A percentile compares a stretch with the other conserved stretches of the same genome.
Evolutionary conservation across 92 coral and sea anemone genomes (phyloP).

Genomic region (Muricea muricata): DNA sequence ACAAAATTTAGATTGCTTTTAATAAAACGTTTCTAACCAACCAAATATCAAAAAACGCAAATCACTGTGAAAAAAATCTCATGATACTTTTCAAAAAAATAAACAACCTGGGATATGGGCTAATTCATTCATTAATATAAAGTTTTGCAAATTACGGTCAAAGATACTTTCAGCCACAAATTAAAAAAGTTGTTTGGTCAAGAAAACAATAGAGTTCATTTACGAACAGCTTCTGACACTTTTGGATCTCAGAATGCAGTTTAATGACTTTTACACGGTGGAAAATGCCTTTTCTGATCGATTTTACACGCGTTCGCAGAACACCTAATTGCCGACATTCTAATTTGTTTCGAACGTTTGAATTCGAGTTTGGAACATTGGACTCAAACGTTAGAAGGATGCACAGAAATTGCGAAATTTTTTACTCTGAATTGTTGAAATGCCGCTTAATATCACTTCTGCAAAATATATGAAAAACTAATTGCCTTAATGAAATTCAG

Average conservation of each 20-base stretch:
- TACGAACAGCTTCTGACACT: not conserved
- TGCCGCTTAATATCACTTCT: not conserved
- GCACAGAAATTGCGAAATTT: not conserved
- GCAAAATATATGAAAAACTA: constrained; percentile 14
- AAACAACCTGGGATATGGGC: too few species aligned
- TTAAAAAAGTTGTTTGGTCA: not conserved
- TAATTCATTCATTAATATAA: not conserved
- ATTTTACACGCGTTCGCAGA: not conserved
- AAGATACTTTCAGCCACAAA: constrained; percentile 12
- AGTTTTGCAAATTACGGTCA: constrained; percentile 2
- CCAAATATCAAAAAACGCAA: not conserved
- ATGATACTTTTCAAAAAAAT: not conserved
- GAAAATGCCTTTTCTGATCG: not conserved
- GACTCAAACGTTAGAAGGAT: not conserved
- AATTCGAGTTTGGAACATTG: not conserved
- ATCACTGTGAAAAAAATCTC: not conserved
- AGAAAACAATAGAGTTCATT: constrained; percentile 9
- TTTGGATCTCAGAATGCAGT: not conserved
- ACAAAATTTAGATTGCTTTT: too few species aligned
- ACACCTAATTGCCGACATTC: not conserved
- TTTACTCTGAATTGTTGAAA: not conserved
- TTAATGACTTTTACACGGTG: not conserved
- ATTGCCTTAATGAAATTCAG: constrained; percentile 45
- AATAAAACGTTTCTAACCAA: not conserved
- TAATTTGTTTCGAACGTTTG: not conserved